phyloP scores from a whole-genome alignment of 1,140 invertebrate species.

The Zaprionus nigranus region DNA sequence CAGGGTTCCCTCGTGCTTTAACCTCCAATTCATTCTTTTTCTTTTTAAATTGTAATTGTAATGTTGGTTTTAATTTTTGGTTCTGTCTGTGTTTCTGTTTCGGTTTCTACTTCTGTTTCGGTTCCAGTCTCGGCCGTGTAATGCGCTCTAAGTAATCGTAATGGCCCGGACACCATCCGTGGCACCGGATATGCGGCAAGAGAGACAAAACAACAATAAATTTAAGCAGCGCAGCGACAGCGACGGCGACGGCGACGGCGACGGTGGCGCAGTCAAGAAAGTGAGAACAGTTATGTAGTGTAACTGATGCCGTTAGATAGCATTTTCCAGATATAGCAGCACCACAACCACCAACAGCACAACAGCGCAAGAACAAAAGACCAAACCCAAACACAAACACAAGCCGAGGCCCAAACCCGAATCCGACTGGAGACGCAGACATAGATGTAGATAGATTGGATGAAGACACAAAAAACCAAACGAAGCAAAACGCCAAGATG shows the following conservation, averaged over 20 bases:
- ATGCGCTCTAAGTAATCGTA: conserved; percentile 69
- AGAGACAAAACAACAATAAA: conserved; percentile 61
- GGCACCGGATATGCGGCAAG: conserved; percentile 74
- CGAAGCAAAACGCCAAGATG: conserved; percentile 41
- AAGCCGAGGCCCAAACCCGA: conserved; percentile 1
- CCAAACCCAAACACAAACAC: conserved; percentile 40
- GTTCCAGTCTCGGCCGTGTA: too few relatives aligned
- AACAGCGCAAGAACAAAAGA: conserved; percentile 42
- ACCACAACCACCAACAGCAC: neutral
- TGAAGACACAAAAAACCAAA: conserved; percentile 45
- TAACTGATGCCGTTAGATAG: conserved; percentile 83
- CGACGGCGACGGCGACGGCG: neutral
- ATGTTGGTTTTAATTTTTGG: conserved; percentile 29
- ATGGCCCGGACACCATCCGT: conserved; percentile 47
- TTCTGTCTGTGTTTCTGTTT: conserved; percentile 5
- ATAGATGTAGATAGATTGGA: conserved; percentile 35
- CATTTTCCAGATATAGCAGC: conserved; percentile 57
- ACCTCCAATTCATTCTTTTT: conserved; percentile 17
- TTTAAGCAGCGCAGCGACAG: conserved; percentile 35
- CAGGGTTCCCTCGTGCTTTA: neutral
- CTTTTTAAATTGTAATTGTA: conserved; percentile 36
- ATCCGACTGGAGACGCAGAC: neutral
- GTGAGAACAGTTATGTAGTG: conserved; percentile 83
- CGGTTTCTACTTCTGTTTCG: conserved; percentile 6
- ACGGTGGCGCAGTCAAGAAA: conserved; percentile 63